Conservation (phyloP, 1,140 invertebrate species). For the Drosophila kepulauana region DNA sequence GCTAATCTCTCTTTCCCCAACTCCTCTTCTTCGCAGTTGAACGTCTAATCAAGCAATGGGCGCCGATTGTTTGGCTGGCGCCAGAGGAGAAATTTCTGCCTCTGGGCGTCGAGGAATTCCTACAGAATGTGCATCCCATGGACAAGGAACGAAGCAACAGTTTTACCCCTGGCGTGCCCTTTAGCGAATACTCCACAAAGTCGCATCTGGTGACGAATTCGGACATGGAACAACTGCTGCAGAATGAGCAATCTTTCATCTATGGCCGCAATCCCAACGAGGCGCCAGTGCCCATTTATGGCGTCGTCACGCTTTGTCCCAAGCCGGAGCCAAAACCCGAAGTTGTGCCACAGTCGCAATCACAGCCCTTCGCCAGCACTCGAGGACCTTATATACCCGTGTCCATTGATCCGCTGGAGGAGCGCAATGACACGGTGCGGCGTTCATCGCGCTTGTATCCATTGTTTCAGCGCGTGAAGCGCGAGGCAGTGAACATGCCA, state of each 20-base stretch:
- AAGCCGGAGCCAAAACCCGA: constrained; percentile 13
- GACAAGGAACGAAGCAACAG: constrained; percentile 73
- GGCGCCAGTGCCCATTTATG: constrained; percentile 87
- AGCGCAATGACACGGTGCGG: constrained; percentile 66
- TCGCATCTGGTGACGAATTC: constrained; percentile 86
- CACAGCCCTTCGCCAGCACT: constrained; percentile 48
- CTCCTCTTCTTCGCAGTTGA: constrained; percentile 81
- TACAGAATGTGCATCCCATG: constrained; percentile 86
- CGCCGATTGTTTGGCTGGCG: constrained; percentile 88
- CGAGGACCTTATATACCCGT: constrained; percentile 73
- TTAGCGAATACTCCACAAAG: constrained; percentile 82
- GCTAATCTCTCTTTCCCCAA: constrained; percentile 31
- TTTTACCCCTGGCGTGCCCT: constrained; percentile 63
- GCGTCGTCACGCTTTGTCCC: constrained; percentile 85
- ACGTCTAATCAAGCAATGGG: constrained; percentile 86
- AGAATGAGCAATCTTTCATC: constrained; percentile 87
- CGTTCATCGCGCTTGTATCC: constrained; percentile 76
- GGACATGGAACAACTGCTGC: constrained; percentile 86
- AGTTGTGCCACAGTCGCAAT: neutral
- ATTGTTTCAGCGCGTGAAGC: constrained; percentile 66
- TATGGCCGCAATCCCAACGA: constrained; percentile 87
- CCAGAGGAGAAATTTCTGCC: constrained; percentile 88
- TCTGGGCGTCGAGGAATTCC: constrained; percentile 87
- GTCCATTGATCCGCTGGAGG: constrained; percentile 74
- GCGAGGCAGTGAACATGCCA: constrained; percentile 35